Evolutionary conservation across 2,888 invertebrate genomes (phyloP).

Genomic region (Xestobium rufovillosum): DNA sequence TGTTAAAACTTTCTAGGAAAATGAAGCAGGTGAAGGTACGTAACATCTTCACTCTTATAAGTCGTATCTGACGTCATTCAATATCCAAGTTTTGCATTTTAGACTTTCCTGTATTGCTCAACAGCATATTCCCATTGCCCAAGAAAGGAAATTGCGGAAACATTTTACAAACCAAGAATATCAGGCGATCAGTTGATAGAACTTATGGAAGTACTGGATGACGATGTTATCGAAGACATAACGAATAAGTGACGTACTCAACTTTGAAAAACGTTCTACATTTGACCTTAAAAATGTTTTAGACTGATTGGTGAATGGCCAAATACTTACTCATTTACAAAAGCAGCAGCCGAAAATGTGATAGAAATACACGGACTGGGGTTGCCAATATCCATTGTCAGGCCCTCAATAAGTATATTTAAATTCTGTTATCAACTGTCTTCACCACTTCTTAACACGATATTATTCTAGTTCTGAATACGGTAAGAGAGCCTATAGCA

Average conservation of each 20-base stretch:
- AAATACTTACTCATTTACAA: slow-evolving; percentile 68
- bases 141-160: slow-evolving; percentile 47
- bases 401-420: slow-evolving; percentile 56
- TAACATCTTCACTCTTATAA: too few relatives aligned
- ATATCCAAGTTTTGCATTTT: too few relatives aligned
- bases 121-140: slow-evolving; percentile 61
- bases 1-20: too few relatives aligned
- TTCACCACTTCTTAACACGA: too few relatives aligned
- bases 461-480: slow-evolving; percentile 28
- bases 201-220: slow-evolving; percentile 42
- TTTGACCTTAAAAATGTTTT: slow-evolving; percentile 7
- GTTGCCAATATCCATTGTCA: slow-evolving; percentile 58
- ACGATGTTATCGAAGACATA: slow-evolving; percentile 33
- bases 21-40: too few relatives aligned
- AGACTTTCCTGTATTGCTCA: slow-evolving; percentile 52
- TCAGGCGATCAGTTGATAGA: slow-evolving; percentile 40
- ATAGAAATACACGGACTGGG: slow-evolving; percentile 47
- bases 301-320: slow-evolving; percentile 47
- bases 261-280: not conserved
- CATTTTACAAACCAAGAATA: slow-evolving; percentile 45
- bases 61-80: slow-evolving; percentile 52
- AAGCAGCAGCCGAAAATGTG: slow-evolving; percentile 61
- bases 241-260: slow-evolving; percentile 28
- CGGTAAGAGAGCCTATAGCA: slow-evolving; percentile 36
- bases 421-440: too few relatives aligned